Percentiles rank a stretch among this genome's conserved stretches.
Evolutionary conservation across 2,113 vertebrate species (phyloP).

Genomic region (Marcusenius ussheri): DNA sequence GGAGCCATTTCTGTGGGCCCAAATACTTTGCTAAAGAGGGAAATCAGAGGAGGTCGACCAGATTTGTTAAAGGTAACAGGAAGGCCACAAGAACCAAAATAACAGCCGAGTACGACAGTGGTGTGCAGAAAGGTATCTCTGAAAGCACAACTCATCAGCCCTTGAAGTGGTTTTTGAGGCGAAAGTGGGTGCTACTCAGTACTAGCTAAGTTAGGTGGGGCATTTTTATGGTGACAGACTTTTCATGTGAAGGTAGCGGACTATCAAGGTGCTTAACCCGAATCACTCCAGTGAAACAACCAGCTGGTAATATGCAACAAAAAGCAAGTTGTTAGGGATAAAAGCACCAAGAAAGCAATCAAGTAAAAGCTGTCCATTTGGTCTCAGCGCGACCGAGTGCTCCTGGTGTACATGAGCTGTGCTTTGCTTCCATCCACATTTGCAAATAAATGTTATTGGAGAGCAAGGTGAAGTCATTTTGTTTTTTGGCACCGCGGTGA

Average conservation of each 20-base stretch:
- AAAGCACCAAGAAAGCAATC: not conserved
- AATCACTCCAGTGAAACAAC: not conserved
- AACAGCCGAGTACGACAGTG: not conserved
- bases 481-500: not conserved
- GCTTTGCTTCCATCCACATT: not conserved
- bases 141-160: not conserved
- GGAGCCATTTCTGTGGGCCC: not conserved
- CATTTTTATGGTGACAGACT: not conserved
- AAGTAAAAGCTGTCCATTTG: not conserved
- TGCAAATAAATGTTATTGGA: slow-evolving; percentile 14
- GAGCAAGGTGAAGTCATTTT: slow-evolving; percentile 18
- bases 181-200: not conserved
- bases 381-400: not conserved
- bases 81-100: not conserved
- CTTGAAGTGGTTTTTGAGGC: not conserved
- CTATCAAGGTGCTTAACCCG: not conserved
- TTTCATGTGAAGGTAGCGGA: not conserved
- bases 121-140: not conserved
- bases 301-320: not conserved
- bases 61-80: not conserved
- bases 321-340: not conserved
- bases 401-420: not conserved
- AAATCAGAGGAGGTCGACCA: not conserved
- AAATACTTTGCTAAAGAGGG: not conserved
- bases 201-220: not conserved